These are phyloP conservation scores for Leuctra nigra DNA, from an alignment of 2,888 invertebrate species.

Conservation along the genomic window DNA sequence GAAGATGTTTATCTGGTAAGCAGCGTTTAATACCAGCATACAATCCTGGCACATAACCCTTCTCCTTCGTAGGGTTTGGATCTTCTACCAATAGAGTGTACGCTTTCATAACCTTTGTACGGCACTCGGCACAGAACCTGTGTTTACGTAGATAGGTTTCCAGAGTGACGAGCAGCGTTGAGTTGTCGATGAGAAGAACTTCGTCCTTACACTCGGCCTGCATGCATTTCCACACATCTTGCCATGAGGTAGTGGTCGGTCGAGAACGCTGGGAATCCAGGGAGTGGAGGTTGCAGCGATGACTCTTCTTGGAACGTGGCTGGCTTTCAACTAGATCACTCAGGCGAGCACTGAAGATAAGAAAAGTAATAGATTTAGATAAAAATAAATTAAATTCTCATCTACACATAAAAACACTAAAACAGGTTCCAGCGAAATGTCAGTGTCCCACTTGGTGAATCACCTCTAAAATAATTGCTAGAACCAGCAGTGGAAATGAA, in stretches of 20 bases:
- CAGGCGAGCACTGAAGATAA: constrained; percentile 59
- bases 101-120: constrained; percentile 81
- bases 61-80: constrained; percentile 75
- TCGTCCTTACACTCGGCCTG: constrained; percentile 71
- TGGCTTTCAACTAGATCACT: constrained; percentile 73
- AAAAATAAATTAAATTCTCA: too few relatives aligned
- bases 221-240: constrained; percentile 82
- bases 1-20: constrained; percentile 78
- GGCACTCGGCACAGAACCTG: constrained; percentile 88
- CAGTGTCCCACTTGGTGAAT: too few relatives aligned
- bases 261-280: constrained; percentile 78
- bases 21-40: constrained; percentile 85
- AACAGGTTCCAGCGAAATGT: too few relatives aligned
- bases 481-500: too few relatives aligned
- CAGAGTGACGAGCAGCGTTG: constrained; percentile 74
- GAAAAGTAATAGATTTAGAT: too few relatives aligned
- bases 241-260: constrained; percentile 63
- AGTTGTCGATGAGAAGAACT: constrained; percentile 80
- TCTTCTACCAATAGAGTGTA: constrained; percentile 83
- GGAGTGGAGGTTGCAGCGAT: constrained; percentile 82
- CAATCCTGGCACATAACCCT: constrained; percentile 79
- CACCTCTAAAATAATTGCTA: too few relatives aligned
- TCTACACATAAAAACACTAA: too few relatives aligned
- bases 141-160: constrained; percentile 89
- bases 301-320: constrained; percentile 80